Base-by-base conservation (phyloP, 2,113 vertebrate genomes). In the Xenus cinereus region DNA sequence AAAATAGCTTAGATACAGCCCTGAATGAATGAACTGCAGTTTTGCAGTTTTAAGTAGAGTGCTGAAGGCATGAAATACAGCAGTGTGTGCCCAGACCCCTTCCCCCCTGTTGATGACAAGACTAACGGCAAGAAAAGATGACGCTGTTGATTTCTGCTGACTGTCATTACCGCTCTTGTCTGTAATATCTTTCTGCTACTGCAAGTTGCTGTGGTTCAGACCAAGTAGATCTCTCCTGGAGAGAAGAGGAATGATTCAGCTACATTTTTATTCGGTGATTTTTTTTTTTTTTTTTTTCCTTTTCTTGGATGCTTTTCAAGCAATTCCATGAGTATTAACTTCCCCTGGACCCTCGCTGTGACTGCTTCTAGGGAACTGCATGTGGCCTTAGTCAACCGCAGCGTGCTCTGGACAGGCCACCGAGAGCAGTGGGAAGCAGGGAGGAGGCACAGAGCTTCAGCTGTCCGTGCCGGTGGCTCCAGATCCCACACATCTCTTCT, bases 221-320 rank as follows among this genome's bases (percentile, higher is more conserved):
- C 68, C 16, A 51, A 80, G 32, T 6, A 80, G n/a, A 85, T 71
- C 8, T 57, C 32, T 78, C 1, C 2, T 19, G 28, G 50, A 80
- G 26, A 51, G 28, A 72, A 68, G 32, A 68, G 64, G 4, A 67
- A 75, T 22, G 5, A 63, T 46, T 80, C 37, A 63, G 23, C 9
- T 74, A 41, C 8, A 8, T 79, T 76, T 75, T 41, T 67, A 3
- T 50, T 63, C 53, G 28, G 35, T 81, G 24, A 4, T 18, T n/a
- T 6, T 21, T 33, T 15, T 37, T 57, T 57, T 33, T 28, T 15
- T 37, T 57, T 66, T 59, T n/a, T 21, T 3, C 62, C 12, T 90
- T 93, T 57, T 23, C 23, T 86, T 77, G 67, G 37, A 46, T 73
- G 20, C 32, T 91, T 91, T 88, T 69, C 71, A 93, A 91, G 37